Evolutionary conservation across 2,797 vertebrate genomes (phyloP).

Genomic region (Emys orbicularis): DNA sequence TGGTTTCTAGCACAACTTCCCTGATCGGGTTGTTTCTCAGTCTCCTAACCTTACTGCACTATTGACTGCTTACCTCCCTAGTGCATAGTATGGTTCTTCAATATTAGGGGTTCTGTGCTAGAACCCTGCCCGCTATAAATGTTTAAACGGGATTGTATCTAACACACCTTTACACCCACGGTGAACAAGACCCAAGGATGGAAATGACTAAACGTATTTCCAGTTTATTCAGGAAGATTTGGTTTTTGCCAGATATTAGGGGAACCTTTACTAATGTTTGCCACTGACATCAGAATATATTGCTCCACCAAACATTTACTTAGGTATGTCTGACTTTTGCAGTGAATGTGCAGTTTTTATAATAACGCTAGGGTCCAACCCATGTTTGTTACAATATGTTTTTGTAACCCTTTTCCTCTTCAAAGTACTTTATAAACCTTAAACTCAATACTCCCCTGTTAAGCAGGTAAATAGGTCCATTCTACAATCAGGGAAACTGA

Average conservation of each 20-base stretch:
- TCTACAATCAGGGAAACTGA: background rate
- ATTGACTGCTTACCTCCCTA: background rate
- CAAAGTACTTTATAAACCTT: background rate
- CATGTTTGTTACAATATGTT: background rate
- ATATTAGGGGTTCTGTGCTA: background rate
- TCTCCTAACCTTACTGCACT: background rate
- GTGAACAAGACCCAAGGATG: background rate
- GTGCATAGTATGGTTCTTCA: background rate
- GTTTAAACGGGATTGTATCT: background rate
- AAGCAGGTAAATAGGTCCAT: background rate
- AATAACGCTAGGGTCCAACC: constrained; percentile 16
- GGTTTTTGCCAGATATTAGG: background rate
- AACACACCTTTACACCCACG: background rate
- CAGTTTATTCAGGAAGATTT: background rate
- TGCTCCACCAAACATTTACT: constrained; percentile 6
- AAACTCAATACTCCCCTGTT: no score
- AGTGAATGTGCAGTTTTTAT: constrained; percentile 47
- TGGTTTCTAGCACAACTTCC: background rate
- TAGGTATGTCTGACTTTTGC: background rate
- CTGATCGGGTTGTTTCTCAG: background rate
- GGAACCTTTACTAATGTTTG: background rate
- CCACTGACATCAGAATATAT: background rate
- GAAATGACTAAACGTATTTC: background rate
- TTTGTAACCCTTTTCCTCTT: constrained; percentile 22
- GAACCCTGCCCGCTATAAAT: background rate